Base-by-base conservation (phyloP, 2,797 vertebrate genomes). In the Lutjanus argentimaculatus region DNA sequence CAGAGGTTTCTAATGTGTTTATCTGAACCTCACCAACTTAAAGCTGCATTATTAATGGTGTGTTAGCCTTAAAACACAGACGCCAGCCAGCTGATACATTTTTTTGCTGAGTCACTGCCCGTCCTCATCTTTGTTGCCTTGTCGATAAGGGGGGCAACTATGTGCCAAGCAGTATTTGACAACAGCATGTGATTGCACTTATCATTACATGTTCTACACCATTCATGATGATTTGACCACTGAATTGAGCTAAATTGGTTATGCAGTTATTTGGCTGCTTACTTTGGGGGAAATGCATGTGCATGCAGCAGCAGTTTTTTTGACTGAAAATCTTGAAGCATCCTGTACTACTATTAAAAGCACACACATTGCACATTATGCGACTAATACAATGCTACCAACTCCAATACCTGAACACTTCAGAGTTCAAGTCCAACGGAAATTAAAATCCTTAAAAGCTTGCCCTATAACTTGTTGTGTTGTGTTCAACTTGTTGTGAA, bases 51-150 rank as follows among this genome's bases (percentile, higher is more conserved):
- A 1, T 69, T 7, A 63, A 4, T 19, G 13, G 8, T 7, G 3
- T 16, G 13, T 8, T 7, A n/a, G 13, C 42, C 6, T 63, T 42
- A 12, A 55, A 69, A 68, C 30, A n/a, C 16, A 10, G 9, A 59
- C 19, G 1, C 4, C 40, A 2, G 21, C 2, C 16, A 6, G 1
- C 1, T 12, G 6, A 45, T 59, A 8, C 0, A 6, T 17, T 11
- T 72, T 72, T 75, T 81, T 89, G 93, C 88, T 74, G 92, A 93
- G 90, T 95, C 94, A 94, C 63, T 59, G 77, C 46, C 21, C 16
- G 25, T 8, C 30, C n/a, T 17, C 1, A 13, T 25, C 36, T 11
- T 40, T 14, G 30, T 71, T 63, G 17, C 0, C 58, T 73, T 12
- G 46, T 16, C 62, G 65, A 67, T 62, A 53, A 73, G 36, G 2